phyloP scores from a whole-genome alignment of 1,140 invertebrate genomes.

The Ericerus pela region DNA sequence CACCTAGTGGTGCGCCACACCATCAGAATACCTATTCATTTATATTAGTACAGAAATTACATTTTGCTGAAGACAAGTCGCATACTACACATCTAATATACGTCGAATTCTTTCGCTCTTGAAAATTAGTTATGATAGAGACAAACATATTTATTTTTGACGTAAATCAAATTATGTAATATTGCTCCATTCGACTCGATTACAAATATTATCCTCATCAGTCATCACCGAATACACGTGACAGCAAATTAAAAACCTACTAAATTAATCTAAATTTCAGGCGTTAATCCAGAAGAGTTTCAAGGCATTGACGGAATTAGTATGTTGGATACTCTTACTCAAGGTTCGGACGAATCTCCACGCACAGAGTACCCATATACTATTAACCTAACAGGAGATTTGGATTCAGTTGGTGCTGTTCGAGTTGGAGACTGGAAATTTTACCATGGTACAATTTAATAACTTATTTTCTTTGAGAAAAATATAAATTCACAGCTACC shows the following conservation, averaged over 20 bases:
- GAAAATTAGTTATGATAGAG: too few species aligned
- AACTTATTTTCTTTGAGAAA: too few species aligned
- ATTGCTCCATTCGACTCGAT: neutral
- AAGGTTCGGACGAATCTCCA: conserved; percentile 34
- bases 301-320: conserved; percentile 49
- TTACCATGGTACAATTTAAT: conserved; percentile 50
- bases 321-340: conserved; percentile 48
- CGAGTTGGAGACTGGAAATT: conserved; percentile 56
- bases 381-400: conserved; percentile 48
- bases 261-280: conserved; percentile 17
- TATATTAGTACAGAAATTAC: too few species aligned
- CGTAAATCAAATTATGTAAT: neutral
- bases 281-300: conserved; percentile 24
- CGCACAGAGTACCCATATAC: conserved; percentile 52
- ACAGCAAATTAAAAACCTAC: neutral
- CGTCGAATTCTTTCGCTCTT: too few species aligned
- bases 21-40: too few species aligned
- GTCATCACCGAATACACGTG: neutral
- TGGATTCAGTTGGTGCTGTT: conserved; percentile 37
- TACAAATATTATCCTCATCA: neutral
- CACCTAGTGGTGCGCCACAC: too few species aligned
- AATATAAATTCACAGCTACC: too few species aligned
- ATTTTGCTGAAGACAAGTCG: too few species aligned
- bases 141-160: neutral
- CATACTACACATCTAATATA: too few species aligned